Evolutionary conservation across 2,113 vertebrate species (phyloP).

Genomic region (Sorex fumeus): DNA sequence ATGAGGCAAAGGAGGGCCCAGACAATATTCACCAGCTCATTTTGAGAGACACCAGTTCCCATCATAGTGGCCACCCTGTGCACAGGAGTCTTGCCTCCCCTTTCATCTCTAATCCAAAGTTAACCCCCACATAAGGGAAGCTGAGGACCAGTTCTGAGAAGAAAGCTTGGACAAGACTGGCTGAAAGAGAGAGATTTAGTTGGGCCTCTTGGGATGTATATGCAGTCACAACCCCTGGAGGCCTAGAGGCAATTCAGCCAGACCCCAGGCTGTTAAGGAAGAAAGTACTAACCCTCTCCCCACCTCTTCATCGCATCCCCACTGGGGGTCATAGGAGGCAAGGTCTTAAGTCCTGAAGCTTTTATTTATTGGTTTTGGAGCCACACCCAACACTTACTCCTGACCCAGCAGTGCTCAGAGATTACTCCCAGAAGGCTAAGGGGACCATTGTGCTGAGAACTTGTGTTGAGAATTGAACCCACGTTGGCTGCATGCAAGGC

Average conservation of each 20-base stretch:
- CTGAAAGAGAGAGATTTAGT: not conserved
- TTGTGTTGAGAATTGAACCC: too few relatives aligned
- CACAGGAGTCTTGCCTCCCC: not conserved
- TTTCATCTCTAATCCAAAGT: not conserved
- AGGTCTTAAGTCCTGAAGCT: too few relatives aligned
- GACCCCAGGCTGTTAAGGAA: slow-evolving; percentile 46
- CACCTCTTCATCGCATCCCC: too few relatives aligned
- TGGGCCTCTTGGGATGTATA: not conserved
- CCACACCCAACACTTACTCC: not conserved
- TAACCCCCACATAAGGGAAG: not conserved
- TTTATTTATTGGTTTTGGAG: not conserved
- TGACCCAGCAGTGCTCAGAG: too few relatives aligned
- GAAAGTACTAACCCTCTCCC: not conserved
- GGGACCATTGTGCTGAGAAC: not conserved
- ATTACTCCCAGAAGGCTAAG: not conserved
- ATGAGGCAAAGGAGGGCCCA: not conserved
- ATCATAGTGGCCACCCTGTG: not conserved
- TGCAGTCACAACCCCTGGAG: slow-evolving; percentile 9
- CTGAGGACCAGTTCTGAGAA: not conserved
- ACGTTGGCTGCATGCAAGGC: too few relatives aligned
- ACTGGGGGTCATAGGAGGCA: too few relatives aligned
- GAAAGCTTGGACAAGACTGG: not conserved
- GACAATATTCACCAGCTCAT: not conserved
- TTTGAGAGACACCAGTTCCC: not conserved
- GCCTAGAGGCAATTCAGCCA: slow-evolving; percentile 53